Percentiles rank a stretch among this genome's conserved stretches.
Conservation (phyloP, 2,888 invertebrate genomes). For the Eurytoma californica region DNA sequence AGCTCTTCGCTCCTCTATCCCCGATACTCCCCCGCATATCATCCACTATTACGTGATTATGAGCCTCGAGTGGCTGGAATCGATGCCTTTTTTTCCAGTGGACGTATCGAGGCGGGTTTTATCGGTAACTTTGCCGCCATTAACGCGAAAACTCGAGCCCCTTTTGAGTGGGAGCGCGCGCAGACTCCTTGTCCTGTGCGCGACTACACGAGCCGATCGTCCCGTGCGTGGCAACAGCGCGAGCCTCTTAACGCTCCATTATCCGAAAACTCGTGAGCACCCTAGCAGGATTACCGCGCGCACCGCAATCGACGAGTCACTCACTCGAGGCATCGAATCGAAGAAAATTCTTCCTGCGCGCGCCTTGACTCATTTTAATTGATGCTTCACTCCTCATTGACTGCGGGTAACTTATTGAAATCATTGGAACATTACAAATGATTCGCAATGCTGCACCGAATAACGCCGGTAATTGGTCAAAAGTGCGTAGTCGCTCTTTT, state of each 20-base stretch:
- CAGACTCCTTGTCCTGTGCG: conserved; percentile 10
- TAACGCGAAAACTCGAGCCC: conserved; percentile 33
- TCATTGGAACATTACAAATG: background rate
- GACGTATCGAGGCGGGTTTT: background rate
- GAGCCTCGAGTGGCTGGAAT: conserved; percentile 63
- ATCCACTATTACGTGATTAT: conserved; percentile 70
- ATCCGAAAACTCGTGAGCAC: conserved; percentile 33
- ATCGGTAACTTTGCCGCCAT: conserved; percentile 33
- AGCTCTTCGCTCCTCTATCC: conserved; percentile 31
- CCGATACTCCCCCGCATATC: conserved; percentile 64
- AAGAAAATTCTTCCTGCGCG: background rate
- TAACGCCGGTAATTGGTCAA: too few relatives aligned
- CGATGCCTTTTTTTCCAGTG: conserved; percentile 32
- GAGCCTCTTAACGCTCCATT: conserved; percentile 34
- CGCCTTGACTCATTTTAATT: conserved; percentile 12
- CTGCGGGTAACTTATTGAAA: too few relatives aligned
- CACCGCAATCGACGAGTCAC: conserved; percentile 29
- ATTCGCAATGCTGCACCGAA: too few relatives aligned
- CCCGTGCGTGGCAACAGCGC: conserved; percentile 11
- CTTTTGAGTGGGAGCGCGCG: background rate
- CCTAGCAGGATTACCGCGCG: background rate
- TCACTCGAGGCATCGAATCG: conserved; percentile 23
- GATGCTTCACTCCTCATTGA: conserved; percentile 13
- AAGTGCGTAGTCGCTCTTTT: too few relatives aligned
- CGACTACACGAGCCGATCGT: background rate